These are phyloP conservation scores for Stichopus horrens DNA, from an alignment of 53 echinoderm and acorn worm genomes.

Conservation along the genomic window DNA sequence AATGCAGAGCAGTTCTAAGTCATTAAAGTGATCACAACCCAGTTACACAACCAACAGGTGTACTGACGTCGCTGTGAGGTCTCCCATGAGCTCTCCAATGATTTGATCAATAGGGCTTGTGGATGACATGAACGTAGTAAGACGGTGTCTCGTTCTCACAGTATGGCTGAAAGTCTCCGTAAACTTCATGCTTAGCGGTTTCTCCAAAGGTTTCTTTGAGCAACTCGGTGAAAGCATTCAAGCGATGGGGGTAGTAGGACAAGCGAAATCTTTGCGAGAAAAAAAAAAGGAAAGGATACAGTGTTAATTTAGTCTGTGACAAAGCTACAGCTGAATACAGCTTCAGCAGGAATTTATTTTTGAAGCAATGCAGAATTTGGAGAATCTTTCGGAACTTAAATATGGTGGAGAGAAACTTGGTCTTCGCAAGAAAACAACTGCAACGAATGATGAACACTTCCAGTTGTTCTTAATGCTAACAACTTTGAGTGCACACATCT, in stretches of 20 bases:
- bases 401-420: no score
- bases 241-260: slow-evolving; percentile 91
- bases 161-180: slow-evolving; percentile 74
- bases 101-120: slow-evolving; percentile 61
- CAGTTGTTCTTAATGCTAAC: no score
- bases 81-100: no score
- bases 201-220: slow-evolving; percentile 82
- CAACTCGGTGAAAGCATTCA: slow-evolving; percentile 93
- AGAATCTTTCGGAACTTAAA: no score
- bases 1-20: slow-evolving; percentile 65
- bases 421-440: no score
- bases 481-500: no score
- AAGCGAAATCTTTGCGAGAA: slow-evolving; percentile 71
- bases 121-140: slow-evolving; percentile 81
- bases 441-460: no score
- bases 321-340: no score
- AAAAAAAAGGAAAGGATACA: background rate
- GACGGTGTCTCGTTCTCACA: slow-evolving; percentile 71
- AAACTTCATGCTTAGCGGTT: slow-evolving; percentile 73
- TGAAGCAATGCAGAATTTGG: no score
- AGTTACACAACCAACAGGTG: slow-evolving; percentile 62
- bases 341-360: no score
- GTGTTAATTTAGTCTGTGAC: no score
- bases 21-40: slow-evolving; percentile 64
- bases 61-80: no score